Percentiles rank a stretch among this genome's conserved stretches.
These are phyloP conservation scores for Heterohyrax brucei DNA, from an alignment of 2,797 vertebrate genomes.

Conservation along the genomic window DNA sequence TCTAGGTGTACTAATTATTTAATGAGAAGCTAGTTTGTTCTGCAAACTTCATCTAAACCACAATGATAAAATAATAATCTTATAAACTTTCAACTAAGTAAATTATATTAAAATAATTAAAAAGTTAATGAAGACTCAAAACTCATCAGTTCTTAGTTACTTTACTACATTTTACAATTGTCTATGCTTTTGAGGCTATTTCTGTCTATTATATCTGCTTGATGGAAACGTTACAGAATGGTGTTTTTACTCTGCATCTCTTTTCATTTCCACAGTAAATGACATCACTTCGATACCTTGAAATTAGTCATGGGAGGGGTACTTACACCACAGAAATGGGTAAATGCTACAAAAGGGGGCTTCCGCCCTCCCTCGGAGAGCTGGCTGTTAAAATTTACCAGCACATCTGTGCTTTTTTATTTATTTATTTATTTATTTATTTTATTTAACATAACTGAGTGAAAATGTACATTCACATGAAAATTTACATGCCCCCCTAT, in stretches of 20 bases:
- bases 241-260: constrained; percentile 16
- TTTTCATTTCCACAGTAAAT: constrained; percentile 5
- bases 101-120: constrained; percentile 56
- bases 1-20: too few species aligned
- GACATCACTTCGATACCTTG: constrained; percentile 4
- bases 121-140: constrained; percentile 23
- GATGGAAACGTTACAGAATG: not conserved
- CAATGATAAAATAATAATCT: too few species aligned
- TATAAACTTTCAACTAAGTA: not conserved
- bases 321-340: constrained; percentile 9
- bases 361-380: not conserved
- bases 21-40: too few species aligned
- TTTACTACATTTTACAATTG: constrained; percentile 11
- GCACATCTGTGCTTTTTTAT: constrained; percentile 3
- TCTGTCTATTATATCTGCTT: constrained; percentile 6
- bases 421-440: too few species aligned
- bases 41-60: too few species aligned
- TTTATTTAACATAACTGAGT: too few species aligned
- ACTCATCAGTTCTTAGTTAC: constrained; percentile 44
- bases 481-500: too few species aligned
- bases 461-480: too few species aligned
- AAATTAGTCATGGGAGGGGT: not conserved
- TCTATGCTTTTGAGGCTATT: constrained; percentile 11
- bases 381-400: constrained; percentile 7
- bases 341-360: constrained; percentile 5